Conservation (phyloP, 1,140 invertebrate species). For the Trichogramma pretiosum region DNA sequence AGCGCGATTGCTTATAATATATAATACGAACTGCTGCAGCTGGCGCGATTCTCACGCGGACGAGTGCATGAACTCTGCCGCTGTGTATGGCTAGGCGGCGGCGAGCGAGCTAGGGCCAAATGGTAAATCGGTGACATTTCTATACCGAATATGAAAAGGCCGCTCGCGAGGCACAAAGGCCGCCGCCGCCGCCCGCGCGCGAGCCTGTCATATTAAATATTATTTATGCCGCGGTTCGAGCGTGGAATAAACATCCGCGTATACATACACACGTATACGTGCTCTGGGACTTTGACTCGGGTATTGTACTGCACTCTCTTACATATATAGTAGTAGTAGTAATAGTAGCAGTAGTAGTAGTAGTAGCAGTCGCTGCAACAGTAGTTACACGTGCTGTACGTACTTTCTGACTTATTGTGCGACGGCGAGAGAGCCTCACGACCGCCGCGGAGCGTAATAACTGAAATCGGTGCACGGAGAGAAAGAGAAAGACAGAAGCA, state of each 20-base stretch:
- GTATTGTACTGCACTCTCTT: conserved; percentile 12
- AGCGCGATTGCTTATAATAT: too few species aligned
- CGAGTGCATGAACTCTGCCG: background rate
- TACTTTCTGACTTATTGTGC: too few species aligned
- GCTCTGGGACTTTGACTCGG: conserved; percentile 16
- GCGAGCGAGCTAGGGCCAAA: conserved; percentile 20
- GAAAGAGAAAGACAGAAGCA: too few species aligned
- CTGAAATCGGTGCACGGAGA: too few species aligned
- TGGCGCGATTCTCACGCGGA: too few species aligned
- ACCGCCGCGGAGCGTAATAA: too few species aligned
- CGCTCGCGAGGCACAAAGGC: conserved; percentile 31
- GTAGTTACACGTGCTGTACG: too few species aligned
- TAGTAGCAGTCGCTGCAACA: too few species aligned
- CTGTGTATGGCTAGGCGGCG: background rate
- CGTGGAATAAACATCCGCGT: conserved; percentile 13
- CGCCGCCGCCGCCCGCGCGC: conserved; percentile 26
- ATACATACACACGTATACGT: conserved; percentile 24
- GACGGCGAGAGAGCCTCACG: too few species aligned
- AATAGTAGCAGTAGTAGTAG: too few species aligned
- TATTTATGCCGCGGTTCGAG: conserved; percentile 43
- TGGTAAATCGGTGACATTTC: conserved; percentile 42
- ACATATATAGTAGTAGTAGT: too few species aligned
- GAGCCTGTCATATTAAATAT: conserved; percentile 44
- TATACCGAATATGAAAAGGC: conserved; percentile 46
- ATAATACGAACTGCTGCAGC: too few species aligned